Evolutionary conservation across 2,888 invertebrate genomes (phyloP).

Genomic region (Hirtodrosophila histrioides): DNA sequence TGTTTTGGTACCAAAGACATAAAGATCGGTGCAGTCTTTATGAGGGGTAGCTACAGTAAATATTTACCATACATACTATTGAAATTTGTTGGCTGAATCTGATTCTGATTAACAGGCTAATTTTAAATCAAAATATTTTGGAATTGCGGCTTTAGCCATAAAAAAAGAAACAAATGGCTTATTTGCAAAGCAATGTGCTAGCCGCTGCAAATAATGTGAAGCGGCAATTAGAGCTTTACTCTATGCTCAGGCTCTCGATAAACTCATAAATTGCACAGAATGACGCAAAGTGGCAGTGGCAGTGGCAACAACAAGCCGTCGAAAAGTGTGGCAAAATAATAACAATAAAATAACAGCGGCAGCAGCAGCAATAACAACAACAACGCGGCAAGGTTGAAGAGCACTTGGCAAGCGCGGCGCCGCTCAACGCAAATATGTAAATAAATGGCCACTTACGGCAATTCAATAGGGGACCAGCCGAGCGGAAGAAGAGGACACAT

Average conservation of each 20-base stretch:
- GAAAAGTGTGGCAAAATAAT: conserved; percentile 62
- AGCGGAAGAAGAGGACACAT: conserved; percentile 5
- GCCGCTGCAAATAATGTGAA: conserved; percentile 36
- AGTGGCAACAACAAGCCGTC: conserved; percentile 20
- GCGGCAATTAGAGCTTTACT: conserved; percentile 61
- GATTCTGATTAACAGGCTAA: no score
- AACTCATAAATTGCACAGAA: conserved; percentile 75
- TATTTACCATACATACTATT: no score
- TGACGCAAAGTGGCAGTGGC: conserved; percentile 59
- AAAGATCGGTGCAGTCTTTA: no score
- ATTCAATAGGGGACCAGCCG: conserved; percentile 56
- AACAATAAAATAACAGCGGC: conserved; percentile 69
- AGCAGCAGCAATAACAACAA: conserved; percentile 14
- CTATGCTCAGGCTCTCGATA: conserved; percentile 53
- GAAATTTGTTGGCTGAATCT: no score
- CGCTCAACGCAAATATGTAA: conserved; percentile 77
- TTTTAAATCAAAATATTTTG: no score
- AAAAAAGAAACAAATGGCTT: no score
- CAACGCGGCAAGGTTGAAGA: conserved; percentile 56
- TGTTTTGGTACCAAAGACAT: no score
- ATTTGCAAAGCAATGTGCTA: no score
- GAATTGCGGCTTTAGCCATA: no score
- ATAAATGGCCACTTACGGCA: conserved; percentile 79
- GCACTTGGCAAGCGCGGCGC: conserved; percentile 60
- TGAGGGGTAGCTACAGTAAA: no score